Evolutionary conservation across 2,797 vertebrate genomes (phyloP).

Genomic region (Phrynocephalus guinanensis): DNA sequence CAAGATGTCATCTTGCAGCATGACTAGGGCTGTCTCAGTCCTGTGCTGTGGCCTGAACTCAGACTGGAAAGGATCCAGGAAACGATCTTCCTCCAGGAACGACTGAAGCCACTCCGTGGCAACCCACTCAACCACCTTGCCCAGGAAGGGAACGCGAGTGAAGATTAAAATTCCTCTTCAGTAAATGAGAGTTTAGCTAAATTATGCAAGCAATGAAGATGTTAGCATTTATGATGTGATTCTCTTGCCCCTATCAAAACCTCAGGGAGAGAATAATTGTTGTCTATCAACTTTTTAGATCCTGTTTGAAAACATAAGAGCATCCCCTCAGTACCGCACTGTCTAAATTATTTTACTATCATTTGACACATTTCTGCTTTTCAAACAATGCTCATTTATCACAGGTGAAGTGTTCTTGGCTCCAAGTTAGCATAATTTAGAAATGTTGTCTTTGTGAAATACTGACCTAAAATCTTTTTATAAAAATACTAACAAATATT

Average conservation of each 20-base stretch:
- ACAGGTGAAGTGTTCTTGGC: slow-evolving; percentile 41
- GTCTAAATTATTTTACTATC: slow-evolving; percentile 54
- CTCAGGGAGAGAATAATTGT: slow-evolving; percentile 56
- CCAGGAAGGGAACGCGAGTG: not conserved
- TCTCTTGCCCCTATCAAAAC: slow-evolving; percentile 56
- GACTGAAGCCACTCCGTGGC: too few species aligned
- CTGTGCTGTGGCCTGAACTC: too few species aligned
- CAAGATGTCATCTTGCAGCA: too few species aligned
- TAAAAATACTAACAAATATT: not conserved
- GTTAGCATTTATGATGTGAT: slow-evolving; percentile 49
- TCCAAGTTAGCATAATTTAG: slow-evolving; percentile 30
- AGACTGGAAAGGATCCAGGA: too few species aligned
- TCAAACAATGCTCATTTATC: slow-evolving; percentile 51
- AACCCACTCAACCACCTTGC: too few species aligned
- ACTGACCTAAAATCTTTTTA: not conserved
- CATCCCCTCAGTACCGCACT: slow-evolving; percentile 42
- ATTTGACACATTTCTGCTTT: slow-evolving; percentile 47
- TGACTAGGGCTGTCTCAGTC: too few species aligned
- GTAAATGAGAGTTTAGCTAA: not conserved
- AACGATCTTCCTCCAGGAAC: too few species aligned
- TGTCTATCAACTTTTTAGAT: slow-evolving; percentile 52
- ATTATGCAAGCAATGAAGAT: slow-evolving; percentile 37
- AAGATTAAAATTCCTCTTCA: slow-evolving; percentile 33
- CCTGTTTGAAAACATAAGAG: slow-evolving; percentile 47
- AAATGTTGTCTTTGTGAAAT: slow-evolving; percentile 17